Base-by-base conservation (phyloP, 2,888 invertebrate genomes). In the Cybosia mesomella region DNA sequence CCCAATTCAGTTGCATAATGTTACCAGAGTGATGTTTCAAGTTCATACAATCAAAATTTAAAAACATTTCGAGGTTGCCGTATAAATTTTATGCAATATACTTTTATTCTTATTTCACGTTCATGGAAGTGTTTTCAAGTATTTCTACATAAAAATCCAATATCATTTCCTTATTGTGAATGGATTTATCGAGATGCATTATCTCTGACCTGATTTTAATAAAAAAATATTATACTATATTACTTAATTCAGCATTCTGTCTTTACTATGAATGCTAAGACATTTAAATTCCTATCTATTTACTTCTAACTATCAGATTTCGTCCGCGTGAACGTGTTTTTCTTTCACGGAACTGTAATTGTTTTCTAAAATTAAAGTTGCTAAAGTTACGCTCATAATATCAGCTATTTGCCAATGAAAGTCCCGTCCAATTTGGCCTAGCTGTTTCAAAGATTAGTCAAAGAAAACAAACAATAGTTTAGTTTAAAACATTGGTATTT, bases 1-100 rank as follows among this genome's bases (percentile, higher is more conserved):
- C 9, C 15, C 55, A 28, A 28, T 67, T 61, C 34, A 4, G 53
- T 58, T 67, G 54, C 63, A 67, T 36, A 67, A 63, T 57, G 11
- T 54, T 49, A 9, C 21, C 18, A 22, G 32, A 61, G 18, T 55
- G 18, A 61, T 32, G 18, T 57, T 43, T 58, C 61, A 67, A 67
- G 61, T 61, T 67, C 61, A 57, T 54, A 22, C n/a, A 43, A 43
- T 39, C 32, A 55, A 55, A 15, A 32, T 55, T 66, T 28, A 53
- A 60, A 60, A 66, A 34, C 15, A 64, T 36, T 22, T 21, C 49
- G 13, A 62, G 61, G 61, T 62, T 63, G 32, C 43, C 28, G n/a
- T 49, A 61, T 49, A 10, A 43, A 61, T 49, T 61, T 32, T n/a
- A 43, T 49, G 28, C 43, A 24, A 28, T 49, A 32, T 49, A n/a